Base-by-base conservation (phyloP, 2,888 invertebrate species). In the Nemapogon koenigi region DNA sequence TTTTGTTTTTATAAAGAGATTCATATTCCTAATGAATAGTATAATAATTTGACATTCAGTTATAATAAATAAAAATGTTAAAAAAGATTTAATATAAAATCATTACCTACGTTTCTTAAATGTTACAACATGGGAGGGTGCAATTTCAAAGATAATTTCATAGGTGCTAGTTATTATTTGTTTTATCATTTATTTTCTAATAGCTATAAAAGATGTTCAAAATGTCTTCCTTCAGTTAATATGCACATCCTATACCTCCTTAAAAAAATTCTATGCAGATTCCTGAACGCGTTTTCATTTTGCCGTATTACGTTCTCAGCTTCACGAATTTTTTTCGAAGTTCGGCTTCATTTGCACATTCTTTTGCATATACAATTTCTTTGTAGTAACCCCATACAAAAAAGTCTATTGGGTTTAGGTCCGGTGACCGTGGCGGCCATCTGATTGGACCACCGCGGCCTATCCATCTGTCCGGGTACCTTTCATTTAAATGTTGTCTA, bases 361-460 rank as follows among this genome's bases (percentile, higher is more conserved):
- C 11, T n/a, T 27, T 27, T 6, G n/a, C 31, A 16, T 31, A 31
- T 15, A 31, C 31, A 11, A 14, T 31, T 10, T 31, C 31, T 13
- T 31, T 31, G 8, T 15, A 7, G 14, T 7, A 28, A 10, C 31
- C 31, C 31, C 31, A 31, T 10, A 11, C 8, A 31, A 11, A 31
- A 31, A 14, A 31, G n/a, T 31, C 31, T 31, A 31, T 11, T 14
- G 31, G 31, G 15, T 13, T 31, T 31, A 31, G 14, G n/a, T 31
- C 15, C 4, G 31, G 31, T 14, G 31, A 31, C 16, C 31, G 31
- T 11, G 31, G 31, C 13, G 31, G 31, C 31, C 31, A 31, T 10
- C 13, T 4, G 14, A 31, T 31, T 4, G 38, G 39, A 35, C 42
- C 43, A 3, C 26, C 8, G 22, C 31, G 31, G 16, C 31, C 16